Evolutionary conservation across 2,113 vertebrate genomes (phyloP).

Genomic region (Scytalopus superciliaris): DNA sequence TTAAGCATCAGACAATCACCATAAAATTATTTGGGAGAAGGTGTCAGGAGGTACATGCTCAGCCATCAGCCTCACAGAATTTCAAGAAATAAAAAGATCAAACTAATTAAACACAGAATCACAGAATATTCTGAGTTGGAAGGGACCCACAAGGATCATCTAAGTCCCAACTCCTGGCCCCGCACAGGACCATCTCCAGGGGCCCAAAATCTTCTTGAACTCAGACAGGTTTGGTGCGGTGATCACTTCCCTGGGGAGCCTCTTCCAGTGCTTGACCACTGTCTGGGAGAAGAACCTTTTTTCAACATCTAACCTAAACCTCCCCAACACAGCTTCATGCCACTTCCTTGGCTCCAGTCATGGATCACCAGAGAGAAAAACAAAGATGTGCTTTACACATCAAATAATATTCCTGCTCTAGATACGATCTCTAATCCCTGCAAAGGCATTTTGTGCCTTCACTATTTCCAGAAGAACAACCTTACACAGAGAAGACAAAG

Average conservation of each 20-base stretch:
- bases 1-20: neutral
- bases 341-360: accelerated
- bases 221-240: neutral
- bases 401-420: neutral
- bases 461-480: neutral
- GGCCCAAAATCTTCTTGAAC: neutral
- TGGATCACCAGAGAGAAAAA: neutral
- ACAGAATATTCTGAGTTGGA: neutral
- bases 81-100: neutral
- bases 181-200: neutral
- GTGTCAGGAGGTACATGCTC: neutral
- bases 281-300: accelerated
- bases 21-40: neutral
- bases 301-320: neutral
- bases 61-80: neutral
- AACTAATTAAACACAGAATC: neutral
- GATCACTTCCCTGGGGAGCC: neutral
- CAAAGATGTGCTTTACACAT: neutral
- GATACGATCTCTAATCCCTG: neutral
- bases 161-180: neutral
- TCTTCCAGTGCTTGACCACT: neutral
- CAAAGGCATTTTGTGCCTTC: neutral
- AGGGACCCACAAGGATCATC: neutral
- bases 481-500: accelerated
- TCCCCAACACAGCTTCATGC: neutral